Evolutionary conservation across 2,888 invertebrate genomes (phyloP), one percentile per base, ranked within the genome.

Genomic region (Rhaphigaster nebulosa): DNA sequence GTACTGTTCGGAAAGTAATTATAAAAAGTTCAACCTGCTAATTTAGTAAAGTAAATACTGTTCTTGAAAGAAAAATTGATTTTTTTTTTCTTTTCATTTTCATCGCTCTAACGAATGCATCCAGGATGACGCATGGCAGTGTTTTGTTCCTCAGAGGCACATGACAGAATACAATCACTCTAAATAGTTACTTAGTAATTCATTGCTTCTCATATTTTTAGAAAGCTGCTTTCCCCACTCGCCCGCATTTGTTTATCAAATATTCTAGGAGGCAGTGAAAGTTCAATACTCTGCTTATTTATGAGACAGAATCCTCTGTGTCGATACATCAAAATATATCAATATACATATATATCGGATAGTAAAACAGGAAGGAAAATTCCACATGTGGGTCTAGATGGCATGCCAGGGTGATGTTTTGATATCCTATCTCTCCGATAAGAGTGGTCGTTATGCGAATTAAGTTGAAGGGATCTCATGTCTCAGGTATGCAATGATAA

Each of bases 201-300:
- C n/a, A n/a, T n/a, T n/a, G n/a, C n/a, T 60, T 3, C 12, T 12
- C 23, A 6, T 12, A n/a, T 60, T 10, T 60, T 60, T 60, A 26
- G 60, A 60, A 60, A 60, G 60, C n/a, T 10, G 6, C n/a, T 60
- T 60, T 60, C 60, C 60, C 60, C 12, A 12, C 0, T 60, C 60
- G 54, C 54, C 54, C 54, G 60, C 60, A n/a, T n/a, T 60, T n/a
- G 26, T 60, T n/a, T 60, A 60, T 60, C 60, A 60, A 60, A 60
- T 60, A 60, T 60, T 12, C n/a, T n/a, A n/a, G 12, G 60, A 60
- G n/a, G 0, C 1, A n/a, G 60, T 60, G 60, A 60, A 60, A 60
- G 60, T n/a, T 60, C 60, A 60, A 60, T 60, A n/a, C 60, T n/a
- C 8, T 10, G 60, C 23, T 0, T 26, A 26, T 3, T 56, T 1